A percentile compares a stretch with the other conserved stretches of the same genome.
Conservation (phyloP, 2,888 invertebrate genomes). For the Adela reaumurella region DNA sequence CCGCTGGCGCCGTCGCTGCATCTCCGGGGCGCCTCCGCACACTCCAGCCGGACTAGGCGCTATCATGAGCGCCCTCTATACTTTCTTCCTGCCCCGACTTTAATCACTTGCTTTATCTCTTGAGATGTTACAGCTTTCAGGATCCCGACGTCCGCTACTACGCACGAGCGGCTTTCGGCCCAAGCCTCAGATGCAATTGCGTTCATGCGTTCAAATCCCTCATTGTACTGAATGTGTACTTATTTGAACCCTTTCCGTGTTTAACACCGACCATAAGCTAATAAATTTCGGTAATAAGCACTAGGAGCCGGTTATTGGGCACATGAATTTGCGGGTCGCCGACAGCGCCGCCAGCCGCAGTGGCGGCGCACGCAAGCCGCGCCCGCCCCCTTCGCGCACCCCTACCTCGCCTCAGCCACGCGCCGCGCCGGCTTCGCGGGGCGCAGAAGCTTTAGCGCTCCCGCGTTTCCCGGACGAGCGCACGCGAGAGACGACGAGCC, state of each 20-base stretch:
- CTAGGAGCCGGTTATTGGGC: slow-evolving; percentile 45
- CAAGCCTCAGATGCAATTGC: background rate
- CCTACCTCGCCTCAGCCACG: slow-evolving; percentile 30
- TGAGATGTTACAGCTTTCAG: no score
- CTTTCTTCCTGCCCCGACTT: no score
- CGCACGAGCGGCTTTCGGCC: background rate
- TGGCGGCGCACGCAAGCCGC: slow-evolving; percentile 12
- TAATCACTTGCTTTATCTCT: no score
- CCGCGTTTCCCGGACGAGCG: slow-evolving; percentile 7
- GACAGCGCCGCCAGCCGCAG: slow-evolving; percentile 30
- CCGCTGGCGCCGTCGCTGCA: slow-evolving; percentile 10
- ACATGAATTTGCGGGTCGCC: slow-evolving; percentile 48
- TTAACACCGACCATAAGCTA: slow-evolving; percentile 24
- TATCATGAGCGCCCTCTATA: no score
- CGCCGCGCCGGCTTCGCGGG: slow-evolving; percentile 20
- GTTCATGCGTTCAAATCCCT: no score
- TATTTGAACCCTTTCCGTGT: background rate
- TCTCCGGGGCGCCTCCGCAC: background rate
- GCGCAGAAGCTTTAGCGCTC: background rate
- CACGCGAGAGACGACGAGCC: slow-evolving; percentile 8
- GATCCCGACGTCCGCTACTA: no score
- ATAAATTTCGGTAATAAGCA: slow-evolving; percentile 50
- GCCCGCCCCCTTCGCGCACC: slow-evolving; percentile 17
- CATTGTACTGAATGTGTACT: background rate
- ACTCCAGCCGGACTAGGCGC: no score